Percentiles rank a stretch among this genome's conserved stretches.
phyloP scores from a whole-genome alignment of 2,113 vertebrate genomes.

The Indicator indicator region DNA sequence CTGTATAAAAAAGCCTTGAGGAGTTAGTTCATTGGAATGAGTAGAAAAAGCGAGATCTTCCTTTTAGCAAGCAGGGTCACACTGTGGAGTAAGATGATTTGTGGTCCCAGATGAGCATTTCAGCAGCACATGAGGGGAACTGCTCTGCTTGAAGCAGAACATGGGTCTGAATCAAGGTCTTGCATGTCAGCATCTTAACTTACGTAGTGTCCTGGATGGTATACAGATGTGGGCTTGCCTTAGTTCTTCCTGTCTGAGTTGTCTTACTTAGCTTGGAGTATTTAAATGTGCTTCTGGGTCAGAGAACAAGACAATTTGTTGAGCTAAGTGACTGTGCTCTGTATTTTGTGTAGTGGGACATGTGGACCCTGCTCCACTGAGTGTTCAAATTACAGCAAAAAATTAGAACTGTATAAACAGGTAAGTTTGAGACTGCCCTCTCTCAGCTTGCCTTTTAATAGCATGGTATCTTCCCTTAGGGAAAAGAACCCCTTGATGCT shows the following conservation, averaged over 20 bases:
- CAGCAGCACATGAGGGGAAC: background rate
- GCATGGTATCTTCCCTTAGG: background rate
- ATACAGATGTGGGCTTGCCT: conserved; percentile 2
- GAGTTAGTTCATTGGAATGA: background rate
- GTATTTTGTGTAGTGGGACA: background rate
- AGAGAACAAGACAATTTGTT: background rate
- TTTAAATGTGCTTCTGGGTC: background rate
- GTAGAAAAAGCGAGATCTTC: background rate
- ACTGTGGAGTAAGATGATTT: background rate
- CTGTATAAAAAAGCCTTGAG: background rate
- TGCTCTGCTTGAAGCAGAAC: background rate
- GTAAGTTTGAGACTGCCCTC: background rate
- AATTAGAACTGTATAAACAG: background rate
- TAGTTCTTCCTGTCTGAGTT: background rate
- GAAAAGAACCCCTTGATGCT: background rate
- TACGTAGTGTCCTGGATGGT: background rate
- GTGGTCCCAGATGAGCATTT: background rate
- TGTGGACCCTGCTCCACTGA: background rate
- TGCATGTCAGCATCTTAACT: background rate
- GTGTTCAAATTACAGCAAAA: background rate
- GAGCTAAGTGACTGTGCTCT: background rate
- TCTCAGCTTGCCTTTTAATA: background rate
- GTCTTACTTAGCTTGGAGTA: background rate
- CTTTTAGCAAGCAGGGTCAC: background rate
- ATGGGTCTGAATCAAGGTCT: background rate